Evolutionary conservation across 2,113 vertebrate species (phyloP).

Genomic region (Pterocles gutturalis): DNA sequence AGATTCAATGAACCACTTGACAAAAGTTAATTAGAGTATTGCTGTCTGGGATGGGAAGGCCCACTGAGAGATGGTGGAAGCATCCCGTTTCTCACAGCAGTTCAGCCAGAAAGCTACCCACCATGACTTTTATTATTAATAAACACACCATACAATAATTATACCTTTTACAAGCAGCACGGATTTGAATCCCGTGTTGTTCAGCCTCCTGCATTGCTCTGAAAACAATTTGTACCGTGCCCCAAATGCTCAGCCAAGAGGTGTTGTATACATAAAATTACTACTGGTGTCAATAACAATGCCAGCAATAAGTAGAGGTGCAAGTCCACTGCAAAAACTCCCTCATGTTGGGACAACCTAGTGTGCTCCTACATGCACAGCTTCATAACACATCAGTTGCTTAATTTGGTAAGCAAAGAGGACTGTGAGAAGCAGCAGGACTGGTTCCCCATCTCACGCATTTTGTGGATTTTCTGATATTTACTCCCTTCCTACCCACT

Average conservation of each 20-base stretch:
- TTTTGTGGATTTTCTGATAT: not conserved
- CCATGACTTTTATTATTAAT: constrained; percentile 59
- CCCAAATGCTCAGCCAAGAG: not conserved
- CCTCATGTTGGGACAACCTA: not conserved
- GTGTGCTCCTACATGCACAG: not conserved
- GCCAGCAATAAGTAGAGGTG: not conserved
- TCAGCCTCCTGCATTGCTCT: not conserved
- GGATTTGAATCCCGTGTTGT: not conserved
- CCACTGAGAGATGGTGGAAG: constrained; percentile 55
- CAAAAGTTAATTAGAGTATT: constrained; percentile 78
- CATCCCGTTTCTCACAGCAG: constrained; percentile 52
- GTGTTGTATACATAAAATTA: not conserved
- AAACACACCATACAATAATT: constrained; percentile 42
- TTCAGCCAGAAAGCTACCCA: constrained; percentile 49
- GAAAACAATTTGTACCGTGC: not conserved
- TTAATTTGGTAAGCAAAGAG: not conserved
- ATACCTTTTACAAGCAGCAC: not conserved
- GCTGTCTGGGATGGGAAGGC: constrained; percentile 59
- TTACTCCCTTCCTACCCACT: not conserved
- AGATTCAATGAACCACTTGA: constrained; percentile 75
- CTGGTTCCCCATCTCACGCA: not conserved
- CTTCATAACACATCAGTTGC: not conserved
- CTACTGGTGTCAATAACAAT: not conserved
- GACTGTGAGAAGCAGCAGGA: not conserved
- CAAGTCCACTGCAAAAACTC: not conserved